These are phyloP conservation scores for Steinernema carpocapsae DNA, from an alignment of 2,888 invertebrate genomes.

Conservation along the genomic window DNA sequence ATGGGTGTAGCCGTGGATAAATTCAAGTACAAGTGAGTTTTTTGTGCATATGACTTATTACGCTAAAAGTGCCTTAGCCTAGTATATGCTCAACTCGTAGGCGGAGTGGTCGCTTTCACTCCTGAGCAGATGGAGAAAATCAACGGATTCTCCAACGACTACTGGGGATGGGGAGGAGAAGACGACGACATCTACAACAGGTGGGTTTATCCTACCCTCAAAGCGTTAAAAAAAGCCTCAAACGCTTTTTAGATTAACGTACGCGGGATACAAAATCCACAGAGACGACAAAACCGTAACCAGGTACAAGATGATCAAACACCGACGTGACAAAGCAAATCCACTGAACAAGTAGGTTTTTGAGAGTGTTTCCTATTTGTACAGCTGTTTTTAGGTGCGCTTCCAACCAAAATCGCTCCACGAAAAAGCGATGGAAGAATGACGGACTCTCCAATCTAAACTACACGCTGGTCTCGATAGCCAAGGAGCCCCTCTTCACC, in stretches of 20 bases:
- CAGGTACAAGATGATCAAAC: no score
- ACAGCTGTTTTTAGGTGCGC: no score
- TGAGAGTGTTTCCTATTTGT: no score
- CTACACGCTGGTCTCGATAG: slow-evolving; percentile 64
- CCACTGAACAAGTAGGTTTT: no score
- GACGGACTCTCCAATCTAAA: slow-evolving; percentile 71
- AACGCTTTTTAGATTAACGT: slow-evolving; percentile 48
- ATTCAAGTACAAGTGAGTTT: slow-evolving; percentile 64
- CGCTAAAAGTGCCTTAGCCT: slow-evolving; percentile 86
- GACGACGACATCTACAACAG: slow-evolving; percentile 74
- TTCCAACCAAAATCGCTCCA: no score
- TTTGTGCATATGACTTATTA: slow-evolving; percentile 76
- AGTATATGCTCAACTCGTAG: no score
- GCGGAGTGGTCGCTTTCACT: slow-evolving; percentile 90
- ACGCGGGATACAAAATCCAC: no score
- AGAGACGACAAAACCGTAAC: no score
- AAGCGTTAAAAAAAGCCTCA: no score
- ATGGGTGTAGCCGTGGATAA: slow-evolving; percentile 69
- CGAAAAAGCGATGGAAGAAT: slow-evolving; percentile 69
- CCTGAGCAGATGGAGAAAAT: slow-evolving; percentile 83
- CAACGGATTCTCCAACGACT: slow-evolving; percentile 79
- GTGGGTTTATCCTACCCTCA: not conserved
- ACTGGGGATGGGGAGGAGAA: slow-evolving; percentile 97
- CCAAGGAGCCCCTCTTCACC: slow-evolving; percentile 56
- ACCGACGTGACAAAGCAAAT: no score